Evolutionary conservation across 2,888 invertebrate genomes (phyloP), one percentile per base, ranked within the genome.

Genomic region (Abrostola tripartita): DNA sequence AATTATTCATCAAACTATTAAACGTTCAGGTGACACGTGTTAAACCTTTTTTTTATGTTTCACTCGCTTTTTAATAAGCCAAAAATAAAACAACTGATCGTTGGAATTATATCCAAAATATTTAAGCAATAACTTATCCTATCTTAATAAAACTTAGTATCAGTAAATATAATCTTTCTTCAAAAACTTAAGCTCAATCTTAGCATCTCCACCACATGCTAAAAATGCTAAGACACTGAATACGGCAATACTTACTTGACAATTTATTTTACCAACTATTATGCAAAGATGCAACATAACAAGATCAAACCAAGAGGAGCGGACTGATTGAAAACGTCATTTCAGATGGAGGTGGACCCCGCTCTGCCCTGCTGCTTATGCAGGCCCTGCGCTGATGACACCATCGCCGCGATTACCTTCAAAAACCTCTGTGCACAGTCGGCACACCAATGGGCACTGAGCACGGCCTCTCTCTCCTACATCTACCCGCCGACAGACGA

Each of bases 241-340:
- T 14, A 5, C 12, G 7, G 6, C 42, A 42, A n/a, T 8, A 11
- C 10, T 12, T 12, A 5, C 42, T n/a, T n/a, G n/a, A n/a, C n/a
- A n/a, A n/a, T 14, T 1, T 44, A 12, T 6, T 42, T 7, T 66
- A 44, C 56, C 47, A 53, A 71, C 35, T 44, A n/a, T 36, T 37
- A 67, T 8, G 57, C 65, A 65, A 72, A 65, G 54, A 71, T 37
- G 35, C 78, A 76, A 52, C 71, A 75, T 66, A 63, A 57, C 55
- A 42, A 42, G 65, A 58, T 24, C 24, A 68, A 73, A 63, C 64
- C 51, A 79, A 78, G 81, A 83, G 74, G 85, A 86, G 85, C 88
- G 85, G 90, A 85, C 86, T 93, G 91, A 93, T 87, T 83, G 84
- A 85, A 86, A 77, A 78, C 91, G 83, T 92, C 83, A 86, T 94